phyloP scores from a whole-genome alignment of 1,140 invertebrate genomes.

The Ericerus pela region DNA sequence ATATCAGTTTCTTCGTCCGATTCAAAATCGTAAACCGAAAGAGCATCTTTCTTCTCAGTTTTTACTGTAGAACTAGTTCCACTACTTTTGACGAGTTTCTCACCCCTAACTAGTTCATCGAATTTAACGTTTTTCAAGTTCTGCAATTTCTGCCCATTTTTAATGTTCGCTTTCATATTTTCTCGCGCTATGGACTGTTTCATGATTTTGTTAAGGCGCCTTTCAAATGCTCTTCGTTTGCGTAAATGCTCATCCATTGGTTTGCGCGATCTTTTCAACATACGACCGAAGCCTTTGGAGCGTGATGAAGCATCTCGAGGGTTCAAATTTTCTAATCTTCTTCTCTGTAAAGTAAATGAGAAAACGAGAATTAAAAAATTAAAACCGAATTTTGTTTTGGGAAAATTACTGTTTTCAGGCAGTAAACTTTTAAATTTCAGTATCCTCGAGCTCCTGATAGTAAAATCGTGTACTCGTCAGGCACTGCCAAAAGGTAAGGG shows the following conservation, averaged over 20 bases:
- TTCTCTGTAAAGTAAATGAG: too few species aligned
- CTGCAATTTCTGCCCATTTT: neutral
- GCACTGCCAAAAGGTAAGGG: too few species aligned
- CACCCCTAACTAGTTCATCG: neutral
- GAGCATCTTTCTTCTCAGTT: neutral
- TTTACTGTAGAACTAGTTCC: neutral
- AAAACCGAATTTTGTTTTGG: too few species aligned
- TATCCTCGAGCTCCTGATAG: too few species aligned
- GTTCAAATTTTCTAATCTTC: too few species aligned
- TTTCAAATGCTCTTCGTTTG: neutral
- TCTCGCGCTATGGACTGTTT: neutral
- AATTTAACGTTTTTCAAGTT: neutral
- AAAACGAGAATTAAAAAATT: too few species aligned
- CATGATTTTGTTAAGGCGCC: neutral
- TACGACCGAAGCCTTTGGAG: too few species aligned
- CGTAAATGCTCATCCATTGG: neutral
- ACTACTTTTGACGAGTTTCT: neutral
- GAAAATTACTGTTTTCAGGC: too few species aligned
- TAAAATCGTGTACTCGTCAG: too few species aligned
- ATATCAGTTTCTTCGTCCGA: slow-evolving; percentile 9
- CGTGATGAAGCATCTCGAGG: too few species aligned
- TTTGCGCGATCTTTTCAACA: neutral
- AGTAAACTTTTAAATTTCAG: too few species aligned
- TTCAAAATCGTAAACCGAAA: slow-evolving; percentile 3
- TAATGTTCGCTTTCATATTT: too few species aligned